phyloP scores from a whole-genome alignment of 2,797 vertebrate species.

The Clamator glandarius region DNA sequence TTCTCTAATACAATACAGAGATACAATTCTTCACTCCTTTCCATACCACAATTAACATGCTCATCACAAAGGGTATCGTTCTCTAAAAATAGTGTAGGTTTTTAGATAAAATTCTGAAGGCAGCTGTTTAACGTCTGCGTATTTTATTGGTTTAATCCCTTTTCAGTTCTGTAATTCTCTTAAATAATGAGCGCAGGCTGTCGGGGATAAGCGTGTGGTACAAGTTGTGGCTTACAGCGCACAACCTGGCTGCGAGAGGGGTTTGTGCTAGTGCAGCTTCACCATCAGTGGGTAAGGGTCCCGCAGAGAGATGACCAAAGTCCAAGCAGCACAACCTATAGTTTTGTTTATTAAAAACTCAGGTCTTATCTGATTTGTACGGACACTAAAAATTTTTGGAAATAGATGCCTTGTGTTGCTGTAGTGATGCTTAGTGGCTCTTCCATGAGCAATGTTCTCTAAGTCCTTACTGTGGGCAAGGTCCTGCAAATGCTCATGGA shows the following conservation, averaged over 20 bases:
- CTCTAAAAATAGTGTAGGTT: neutral
- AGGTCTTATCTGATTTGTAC: neutral
- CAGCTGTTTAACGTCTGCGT: neutral
- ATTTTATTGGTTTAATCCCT: neutral
- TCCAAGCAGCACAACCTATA: neutral
- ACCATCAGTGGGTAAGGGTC: neutral
- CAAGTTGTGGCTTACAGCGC: neutral
- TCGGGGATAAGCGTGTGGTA: neutral
- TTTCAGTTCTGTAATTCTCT: neutral
- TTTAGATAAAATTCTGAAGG: constrained; percentile 9
- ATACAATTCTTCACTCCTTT: neutral
- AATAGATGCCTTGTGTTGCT: neutral
- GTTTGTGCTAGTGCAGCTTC: neutral
- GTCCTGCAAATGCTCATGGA: neutral
- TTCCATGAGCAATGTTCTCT: neutral
- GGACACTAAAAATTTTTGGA: neutral
- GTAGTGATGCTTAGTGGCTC: neutral
- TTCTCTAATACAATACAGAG: neutral
- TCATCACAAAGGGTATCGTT: neutral
- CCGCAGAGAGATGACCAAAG: neutral
- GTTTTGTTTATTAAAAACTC: neutral
- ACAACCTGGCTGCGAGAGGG: neutral
- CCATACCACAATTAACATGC: neutral
- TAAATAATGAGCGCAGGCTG: neutral
- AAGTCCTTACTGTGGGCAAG: neutral